Conservation (phyloP, 2,888 invertebrate species). For the Netelia inedita region DNA sequence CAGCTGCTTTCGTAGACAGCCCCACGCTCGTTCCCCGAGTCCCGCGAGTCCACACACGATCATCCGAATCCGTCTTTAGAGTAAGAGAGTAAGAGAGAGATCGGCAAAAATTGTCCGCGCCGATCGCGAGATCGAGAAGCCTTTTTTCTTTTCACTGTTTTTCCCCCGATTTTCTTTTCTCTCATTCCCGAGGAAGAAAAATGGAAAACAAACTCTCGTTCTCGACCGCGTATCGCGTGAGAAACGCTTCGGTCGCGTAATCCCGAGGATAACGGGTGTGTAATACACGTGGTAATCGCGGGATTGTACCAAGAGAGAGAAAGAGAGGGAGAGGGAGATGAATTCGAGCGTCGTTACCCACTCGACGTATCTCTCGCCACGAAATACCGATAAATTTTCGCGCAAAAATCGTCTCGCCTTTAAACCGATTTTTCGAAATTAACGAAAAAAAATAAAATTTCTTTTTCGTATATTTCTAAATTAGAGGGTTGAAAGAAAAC, state of each 20-base stretch:
- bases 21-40: slow-evolving; percentile 6
- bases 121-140: slow-evolving; percentile 6
- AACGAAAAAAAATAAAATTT: too few relatives aligned
- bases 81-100: background rate
- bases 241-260: background rate
- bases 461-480: background rate
- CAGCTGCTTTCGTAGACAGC: slow-evolving; percentile 36
- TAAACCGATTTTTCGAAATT: background rate
- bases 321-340: background rate
- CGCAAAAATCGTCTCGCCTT: background rate
- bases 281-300: background rate
- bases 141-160: too few relatives aligned
- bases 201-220: background rate
- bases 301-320: background rate
- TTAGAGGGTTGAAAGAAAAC: background rate
- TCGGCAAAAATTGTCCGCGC: slow-evolving; percentile 2
- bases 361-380: background rate
- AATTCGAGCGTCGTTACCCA: background rate
- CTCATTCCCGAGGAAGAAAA: background rate
- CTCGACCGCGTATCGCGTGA: too few relatives aligned
- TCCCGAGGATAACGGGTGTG: background rate
- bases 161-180: too few relatives aligned
- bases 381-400: background rate
- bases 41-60: background rate
- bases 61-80: slow-evolving; percentile 7